Evolutionary conservation across 2,888 invertebrate genomes (phyloP), one percentile per base, ranked within the genome.

Genomic region (Pherbina coryleti): DNA sequence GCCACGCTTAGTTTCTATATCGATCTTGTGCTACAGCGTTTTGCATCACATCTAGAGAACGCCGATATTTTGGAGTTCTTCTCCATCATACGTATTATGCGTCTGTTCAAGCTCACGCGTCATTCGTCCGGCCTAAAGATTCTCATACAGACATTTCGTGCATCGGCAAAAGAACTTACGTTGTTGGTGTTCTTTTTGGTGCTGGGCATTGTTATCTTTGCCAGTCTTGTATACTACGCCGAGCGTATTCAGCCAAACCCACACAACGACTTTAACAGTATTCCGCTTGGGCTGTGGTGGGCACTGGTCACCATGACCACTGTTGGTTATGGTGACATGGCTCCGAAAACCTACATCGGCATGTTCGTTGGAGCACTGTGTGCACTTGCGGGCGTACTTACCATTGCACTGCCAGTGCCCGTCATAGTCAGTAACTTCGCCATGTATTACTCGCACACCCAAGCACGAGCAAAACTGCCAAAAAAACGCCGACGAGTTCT

Each of bases 401-500:
- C 98, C 89, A 98, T 99, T 91, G 99, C 99, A 87, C 93, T 99
- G 88, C 99, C 99, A 84, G 98, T 99, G 86, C 98, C 99, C 85
- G 99, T 99, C 90, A 99, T 99, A 89, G 99, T 99, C 84, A 98
- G 97, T 91, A 99, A 99, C 92, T 99, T 99, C 91, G 96, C 97
- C 87, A 97, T 97, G 97, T 97, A 96, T 91, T 97, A 97, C 91
- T 96, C 96, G 84, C 97, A 97, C 91, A 97, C 97, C 86, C 95
- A 98, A 93, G 99, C 99, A 82, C 92, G 99, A 87, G 98, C 98
- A 80, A 99, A 99, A 91, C 93, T 99, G 90, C 99, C 99, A 81
- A 99, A 99, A 92, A 98, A 98, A 91, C 92, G 99, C 83, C 93
- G 99, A 91, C 93, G 98, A 88, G 98, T 99, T 83, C 92, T 99